phyloP scores from a whole-genome alignment of 1,140 invertebrate genomes.

The Pogonomyrmex barbatus region DNA sequence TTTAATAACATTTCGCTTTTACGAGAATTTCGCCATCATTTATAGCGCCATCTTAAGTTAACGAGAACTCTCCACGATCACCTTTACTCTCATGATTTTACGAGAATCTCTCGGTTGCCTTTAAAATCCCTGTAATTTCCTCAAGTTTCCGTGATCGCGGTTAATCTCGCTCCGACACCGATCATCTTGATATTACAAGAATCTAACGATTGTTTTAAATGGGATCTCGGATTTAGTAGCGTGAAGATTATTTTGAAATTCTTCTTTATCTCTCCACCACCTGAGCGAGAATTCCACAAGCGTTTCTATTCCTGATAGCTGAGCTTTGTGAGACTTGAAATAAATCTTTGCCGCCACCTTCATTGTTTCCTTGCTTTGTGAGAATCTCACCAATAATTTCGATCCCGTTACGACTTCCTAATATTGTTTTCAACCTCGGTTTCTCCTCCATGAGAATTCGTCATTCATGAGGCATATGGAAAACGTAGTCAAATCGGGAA shows the following conservation, averaged over 20 bases:
- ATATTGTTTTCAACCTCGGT: constrained; percentile 31
- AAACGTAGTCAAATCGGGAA: constrained; percentile 18
- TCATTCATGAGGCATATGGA: not conserved
- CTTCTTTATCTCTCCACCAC: not conserved
- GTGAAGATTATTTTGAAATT: not conserved
- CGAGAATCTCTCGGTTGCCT: constrained; percentile 5
- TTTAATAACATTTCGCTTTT: constrained; percentile 21
- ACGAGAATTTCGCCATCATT: not conserved
- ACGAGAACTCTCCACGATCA: constrained; percentile 1
- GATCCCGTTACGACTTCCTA: constrained; percentile 52
- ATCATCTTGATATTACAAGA: constrained; percentile 13
- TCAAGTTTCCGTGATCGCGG: constrained; percentile 16
- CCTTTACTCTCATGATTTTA: constrained; percentile 38
- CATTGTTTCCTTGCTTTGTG: constrained; percentile 54
- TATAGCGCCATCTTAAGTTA: constrained; percentile 27
- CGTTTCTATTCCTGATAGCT: not conserved
- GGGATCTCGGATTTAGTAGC: not conserved
- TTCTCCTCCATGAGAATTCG: constrained; percentile 21
- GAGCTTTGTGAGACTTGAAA: constrained; percentile 35
- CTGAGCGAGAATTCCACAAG: not conserved
- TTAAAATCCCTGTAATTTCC: constrained; percentile 22
- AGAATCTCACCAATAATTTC: constrained; percentile 39
- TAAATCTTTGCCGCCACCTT: constrained; percentile 35
- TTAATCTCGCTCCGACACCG: constrained; percentile 9
- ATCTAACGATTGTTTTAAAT: constrained; percentile 16